phyloP scores from a whole-genome alignment of 2,888 invertebrate genomes.

The Acanthosepion pharaonis region DNA sequence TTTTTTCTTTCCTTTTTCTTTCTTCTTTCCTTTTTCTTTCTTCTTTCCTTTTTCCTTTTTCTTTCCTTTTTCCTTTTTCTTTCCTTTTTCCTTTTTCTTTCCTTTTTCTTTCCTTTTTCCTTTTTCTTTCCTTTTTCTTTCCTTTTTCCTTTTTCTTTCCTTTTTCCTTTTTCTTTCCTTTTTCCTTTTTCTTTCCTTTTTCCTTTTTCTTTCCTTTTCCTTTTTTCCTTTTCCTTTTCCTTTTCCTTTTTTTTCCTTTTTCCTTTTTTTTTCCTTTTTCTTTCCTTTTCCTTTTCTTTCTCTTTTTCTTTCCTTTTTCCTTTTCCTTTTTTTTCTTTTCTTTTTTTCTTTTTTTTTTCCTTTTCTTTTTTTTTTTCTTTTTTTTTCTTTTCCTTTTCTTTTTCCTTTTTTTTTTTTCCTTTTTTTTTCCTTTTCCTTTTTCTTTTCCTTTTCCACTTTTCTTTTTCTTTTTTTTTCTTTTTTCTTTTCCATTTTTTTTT shows the following conservation, averaged over 20 bases:
- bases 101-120: neutral
- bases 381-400: no score
- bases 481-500: neutral
- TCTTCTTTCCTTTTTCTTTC: neutral
- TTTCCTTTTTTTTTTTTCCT: no score
- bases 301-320: neutral
- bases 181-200: neutral
- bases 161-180: neutral
- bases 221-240: neutral
- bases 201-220: neutral
- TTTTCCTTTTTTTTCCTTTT: neutral
- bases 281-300: neutral
- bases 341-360: no score
- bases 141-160: neutral
- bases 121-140: neutral
- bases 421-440: no score
- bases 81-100: neutral
- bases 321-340: neutral
- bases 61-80: neutral
- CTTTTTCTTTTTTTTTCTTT: neutral
- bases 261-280: neutral
- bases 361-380: no score
- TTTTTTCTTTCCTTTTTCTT: neutral
- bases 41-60: neutral
- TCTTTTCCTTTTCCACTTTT: neutral